Base-by-base conservation (phyloP, 1,140 invertebrate species). In the silkworm (Bombyx mori) region DNA sequence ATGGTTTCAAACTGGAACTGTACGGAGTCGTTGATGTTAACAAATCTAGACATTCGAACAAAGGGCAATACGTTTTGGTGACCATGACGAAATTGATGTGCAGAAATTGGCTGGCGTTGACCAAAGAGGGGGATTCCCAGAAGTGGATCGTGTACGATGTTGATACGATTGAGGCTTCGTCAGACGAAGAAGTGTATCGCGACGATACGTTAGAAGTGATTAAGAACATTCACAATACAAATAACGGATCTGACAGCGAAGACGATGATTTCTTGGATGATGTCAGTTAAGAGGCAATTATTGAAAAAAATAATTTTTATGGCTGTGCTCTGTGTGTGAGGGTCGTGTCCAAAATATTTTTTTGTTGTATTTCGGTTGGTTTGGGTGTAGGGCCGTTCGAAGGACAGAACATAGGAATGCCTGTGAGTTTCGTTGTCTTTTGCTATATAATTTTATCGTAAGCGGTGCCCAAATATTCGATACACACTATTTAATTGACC, bases 111-210 rank as follows among this genome's bases (percentile, higher is more conserved):
- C 47, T 78, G 43, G 75, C 67, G 0, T 56, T 87, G 8, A 77
- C 73, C 0, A 76, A 65, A 56, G 69, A 77, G 43, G 54, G 57
- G 7, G 56, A 47, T 1, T 58, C 72, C 10, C 69, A 65, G 48
- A 79, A 79, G 57, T 84, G 80, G 80, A 82, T 85, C 44, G 63
- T 69, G 0, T 87, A 85, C 58, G 82, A 87, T 56, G 62, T 73
- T 8, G 81, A 84, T 43, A 52, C 56, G 7, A 71, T 84, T 46
- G 79, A 82, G 44, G 66, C 64, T 0, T 82, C 77, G 0, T 82
- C 80, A 0, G 79, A 79, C 44, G 83, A 85, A 48, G 81, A 84
- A 42, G 57, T 60, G 6, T 50, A 43, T 0, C 9, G 54, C n/a
- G 12, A 56, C 50, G 44, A 65, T 50, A n/a, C 51, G 0, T 42